Percentiles rank a stretch among this genome's conserved stretches.
These are phyloP conservation scores for Euzophera pinguis DNA, from an alignment of 2,888 invertebrate species.

Conservation along the genomic window DNA sequence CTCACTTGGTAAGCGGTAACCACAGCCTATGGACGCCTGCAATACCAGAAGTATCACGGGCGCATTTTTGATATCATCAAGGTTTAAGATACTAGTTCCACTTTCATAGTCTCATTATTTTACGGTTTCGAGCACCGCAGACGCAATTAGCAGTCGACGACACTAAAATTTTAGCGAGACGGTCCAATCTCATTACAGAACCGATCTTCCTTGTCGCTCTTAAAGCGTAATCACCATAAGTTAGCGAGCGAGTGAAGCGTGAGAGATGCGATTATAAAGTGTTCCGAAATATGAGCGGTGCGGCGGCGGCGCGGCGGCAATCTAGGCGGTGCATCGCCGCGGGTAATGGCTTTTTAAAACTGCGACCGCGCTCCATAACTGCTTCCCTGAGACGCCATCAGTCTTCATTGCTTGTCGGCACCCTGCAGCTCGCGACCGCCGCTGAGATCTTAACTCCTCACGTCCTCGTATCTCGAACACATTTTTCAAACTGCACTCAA, in stretches of 20 bases:
- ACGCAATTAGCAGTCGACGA: constrained; percentile 74
- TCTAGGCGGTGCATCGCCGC: constrained; percentile 73
- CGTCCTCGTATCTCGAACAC: constrained; percentile 52
- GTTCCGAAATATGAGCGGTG: constrained; percentile 74
- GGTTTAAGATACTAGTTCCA: neutral
- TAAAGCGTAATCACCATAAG: constrained; percentile 79
- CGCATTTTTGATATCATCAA: too few species aligned
- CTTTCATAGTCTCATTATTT: neutral
- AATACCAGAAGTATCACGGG: too few species aligned
- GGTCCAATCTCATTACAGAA: constrained; percentile 76
- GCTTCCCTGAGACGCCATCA: constrained; percentile 77
- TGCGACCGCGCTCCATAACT: constrained; percentile 79
- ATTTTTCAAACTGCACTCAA: constrained; percentile 51
- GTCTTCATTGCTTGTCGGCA: constrained; percentile 80
- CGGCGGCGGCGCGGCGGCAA: constrained; percentile 50
- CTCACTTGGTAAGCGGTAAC: too few species aligned
- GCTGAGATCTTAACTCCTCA: constrained; percentile 68
- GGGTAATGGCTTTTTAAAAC: constrained; percentile 80
- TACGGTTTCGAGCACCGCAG: constrained; percentile 38
- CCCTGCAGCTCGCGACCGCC: constrained; percentile 51
- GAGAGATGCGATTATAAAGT: constrained; percentile 79
- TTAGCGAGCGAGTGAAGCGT: constrained; percentile 76
- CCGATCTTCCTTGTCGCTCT: constrained; percentile 78
- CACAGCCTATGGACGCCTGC: too few species aligned
- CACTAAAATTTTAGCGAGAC: constrained; percentile 77